Conservation (phyloP, 1,140 invertebrate species). For the Drosophila funebris region DNA sequence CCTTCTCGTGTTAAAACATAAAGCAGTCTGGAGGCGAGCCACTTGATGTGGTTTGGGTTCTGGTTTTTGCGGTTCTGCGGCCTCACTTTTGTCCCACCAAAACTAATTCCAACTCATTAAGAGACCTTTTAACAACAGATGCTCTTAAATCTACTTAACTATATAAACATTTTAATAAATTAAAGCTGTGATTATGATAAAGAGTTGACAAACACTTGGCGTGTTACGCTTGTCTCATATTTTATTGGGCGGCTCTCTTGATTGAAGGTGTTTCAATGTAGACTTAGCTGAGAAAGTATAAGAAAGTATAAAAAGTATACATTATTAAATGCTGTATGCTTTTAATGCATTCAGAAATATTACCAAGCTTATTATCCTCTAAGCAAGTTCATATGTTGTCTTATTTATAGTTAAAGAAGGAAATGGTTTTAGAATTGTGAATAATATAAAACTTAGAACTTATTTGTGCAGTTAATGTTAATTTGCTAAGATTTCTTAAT, state of each 20-base stretch:
- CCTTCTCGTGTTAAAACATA: neutral
- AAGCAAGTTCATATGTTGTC: neutral
- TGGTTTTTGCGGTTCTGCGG: slow-evolving; percentile 15
- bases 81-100: slow-evolving; percentile 34
- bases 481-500: too few relatives aligned
- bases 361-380: neutral
- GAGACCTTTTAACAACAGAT: slow-evolving; percentile 30
- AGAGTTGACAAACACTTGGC: neutral
- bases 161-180: slow-evolving; percentile 12
- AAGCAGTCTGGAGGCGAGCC: slow-evolving; percentile 37
- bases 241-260: slow-evolving; percentile 1
- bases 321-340: too few relatives aligned
- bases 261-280: slow-evolving; percentile 14
- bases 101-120: slow-evolving; percentile 47
- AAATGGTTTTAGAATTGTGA: too few relatives aligned
- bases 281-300: neutral
- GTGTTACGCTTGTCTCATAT: neutral
- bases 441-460: too few relatives aligned
- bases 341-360: neutral
- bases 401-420: neutral
- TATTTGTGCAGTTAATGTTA: too few relatives aligned
- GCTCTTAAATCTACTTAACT: slow-evolving; percentile 31
- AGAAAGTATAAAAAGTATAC: slow-evolving; percentile 3
- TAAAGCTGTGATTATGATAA: slow-evolving; percentile 30
- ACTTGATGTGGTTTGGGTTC: slow-evolving; percentile 51